Evolutionary conservation across 2,797 vertebrate species (phyloP), one percentile per base, ranked within the genome.

Genomic region (Pempheris klunzingeri): DNA sequence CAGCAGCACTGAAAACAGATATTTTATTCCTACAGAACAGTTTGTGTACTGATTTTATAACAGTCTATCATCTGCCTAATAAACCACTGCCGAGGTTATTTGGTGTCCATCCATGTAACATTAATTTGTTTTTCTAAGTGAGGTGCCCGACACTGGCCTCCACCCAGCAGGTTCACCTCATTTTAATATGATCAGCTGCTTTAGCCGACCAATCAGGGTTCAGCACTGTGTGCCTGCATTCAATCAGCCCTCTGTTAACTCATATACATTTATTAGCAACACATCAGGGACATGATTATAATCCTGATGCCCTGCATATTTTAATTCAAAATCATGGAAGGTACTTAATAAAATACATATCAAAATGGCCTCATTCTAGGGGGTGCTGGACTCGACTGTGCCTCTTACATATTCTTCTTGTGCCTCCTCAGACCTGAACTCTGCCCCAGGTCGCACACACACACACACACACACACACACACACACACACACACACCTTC

Each of bases 261-360:
- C 44, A 55, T 85, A 28, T 74, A 18, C 64, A 72, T 78, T n/a
- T 61, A 72, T 78, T 47, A 50, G 62, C 43, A 36, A 12, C 58
- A 81, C 54, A 66, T 30, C 80, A 70, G 71, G 63, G 20, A 17
- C 47, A 41, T 34, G 11, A 50, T n/a, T 43, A 34, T 65, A 36
- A 47, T 74, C 26, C 43, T 28, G 28, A 57, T 71, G 50, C 22
- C 49, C 4, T 18, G 22, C 7, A 14, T 59, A 58, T 71, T 70
- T 62, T 58, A 47, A 53, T 17, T 26, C 22, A 24, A 52, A 61
- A 73, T 57, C 24, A 47, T 4, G 5, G 44, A 44, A 58, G 38
- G n/a, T n/a, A n/a, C n/a, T n/a, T n/a, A n/a, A n/a, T n/a, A n/a
- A n/a, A n/a, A n/a, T n/a, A n/a, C n/a, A n/a, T n/a, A n/a, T n/a